Evolutionary conservation across 2,113 vertebrate genomes (phyloP), one percentile per base, ranked within the genome.

Genomic region (Gadus chalcogrammus): DNA sequence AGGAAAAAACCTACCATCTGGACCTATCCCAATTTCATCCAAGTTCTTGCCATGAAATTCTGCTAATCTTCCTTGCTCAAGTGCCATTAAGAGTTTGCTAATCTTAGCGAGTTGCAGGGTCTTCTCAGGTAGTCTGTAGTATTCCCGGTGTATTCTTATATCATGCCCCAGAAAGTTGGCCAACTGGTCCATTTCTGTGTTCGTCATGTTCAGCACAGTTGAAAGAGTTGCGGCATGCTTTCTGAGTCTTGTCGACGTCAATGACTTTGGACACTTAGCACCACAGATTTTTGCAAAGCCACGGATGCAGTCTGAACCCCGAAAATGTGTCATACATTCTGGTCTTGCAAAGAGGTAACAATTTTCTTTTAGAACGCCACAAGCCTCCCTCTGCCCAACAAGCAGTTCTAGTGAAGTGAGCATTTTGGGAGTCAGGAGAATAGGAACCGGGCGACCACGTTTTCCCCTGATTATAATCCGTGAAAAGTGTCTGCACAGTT

Each of bases 351-450:
- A 18, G 18, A 6, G 13, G 38, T 9, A 69, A 20, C 22, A 15
- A 38, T 69, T 56, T 0, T 65, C 59, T 42, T 69, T 69, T 3
- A 42, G 22, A 16, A 69, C 56, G 15, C 55, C 24, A 69, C 68
- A 69, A 38, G 9, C 15, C 17, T 69, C 55, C n/a, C 68, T 69
- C 58, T 69, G 12, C 53, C 31, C 9, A 22, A 69, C 27, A 16
- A 69, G 68, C 16, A 69, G 58, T 20, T 69, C 58, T 27, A 60
- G 15, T n/a, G 55, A 28, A 22, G 8, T 8, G 2, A 65, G 64
- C 64, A 65, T 38, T n/a, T 65, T 48, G 38, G 28, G 35, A 38
- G 31, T 65, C 16, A 65, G 9, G 3, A 64, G 63, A 64, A 64
- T 64, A 35, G 63, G 63, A 35, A 64, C 63, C 3, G 63, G 63